Conservation (phyloP, 2,113 vertebrate genomes). For the Herpetotheres cachinnans region DNA sequence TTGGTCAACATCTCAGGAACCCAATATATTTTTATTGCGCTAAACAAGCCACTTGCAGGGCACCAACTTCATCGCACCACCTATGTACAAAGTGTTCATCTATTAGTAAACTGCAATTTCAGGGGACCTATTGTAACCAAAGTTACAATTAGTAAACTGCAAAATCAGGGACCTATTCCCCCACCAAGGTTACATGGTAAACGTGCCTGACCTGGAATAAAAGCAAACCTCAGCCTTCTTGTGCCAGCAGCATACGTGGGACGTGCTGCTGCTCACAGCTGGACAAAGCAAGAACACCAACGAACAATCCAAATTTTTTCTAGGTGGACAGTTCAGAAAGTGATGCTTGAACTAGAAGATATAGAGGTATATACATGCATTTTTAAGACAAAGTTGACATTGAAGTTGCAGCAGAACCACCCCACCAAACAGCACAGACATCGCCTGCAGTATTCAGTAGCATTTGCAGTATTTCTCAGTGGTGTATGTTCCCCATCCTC, state of each 20-base stretch:
- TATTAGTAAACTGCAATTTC: background rate
- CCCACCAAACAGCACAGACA: background rate
- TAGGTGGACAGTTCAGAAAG: background rate
- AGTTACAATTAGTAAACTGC: background rate
- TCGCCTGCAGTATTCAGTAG: background rate
- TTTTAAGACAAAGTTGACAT: background rate
- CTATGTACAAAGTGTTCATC: background rate
- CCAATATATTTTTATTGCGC: constrained; percentile 72
- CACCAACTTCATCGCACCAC: constrained; percentile 34
- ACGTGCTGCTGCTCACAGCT: background rate
- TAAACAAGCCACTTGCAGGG: constrained; percentile 45
- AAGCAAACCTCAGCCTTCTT: background rate
- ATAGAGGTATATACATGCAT: accelerated
- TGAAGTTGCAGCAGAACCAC: background rate
- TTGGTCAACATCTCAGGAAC: constrained; percentile 72
- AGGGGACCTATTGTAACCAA: background rate
- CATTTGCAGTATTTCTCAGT: background rate
- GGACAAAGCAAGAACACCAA: accelerated
- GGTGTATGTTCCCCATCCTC: background rate
- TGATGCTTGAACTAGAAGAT: background rate
- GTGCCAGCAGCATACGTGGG: accelerated
- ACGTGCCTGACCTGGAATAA: background rate
- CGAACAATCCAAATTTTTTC: background rate
- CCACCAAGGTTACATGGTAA: background rate
- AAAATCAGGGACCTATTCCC: background rate